phyloP scores from a whole-genome alignment of 2,797 vertebrate genomes.

The Sebastes minor region DNA sequence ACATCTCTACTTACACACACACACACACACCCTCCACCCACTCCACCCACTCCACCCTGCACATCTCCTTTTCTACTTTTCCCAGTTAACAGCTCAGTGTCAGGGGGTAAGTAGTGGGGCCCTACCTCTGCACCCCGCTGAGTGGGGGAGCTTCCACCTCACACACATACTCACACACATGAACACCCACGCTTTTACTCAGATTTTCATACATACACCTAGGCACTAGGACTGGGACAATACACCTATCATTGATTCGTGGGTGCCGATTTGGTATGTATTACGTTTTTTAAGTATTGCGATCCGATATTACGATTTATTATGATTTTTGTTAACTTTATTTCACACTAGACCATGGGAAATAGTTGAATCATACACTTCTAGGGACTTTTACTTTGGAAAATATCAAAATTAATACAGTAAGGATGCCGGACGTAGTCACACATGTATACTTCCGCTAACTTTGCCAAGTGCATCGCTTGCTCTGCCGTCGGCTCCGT shows the following conservation, averaged over 20 bases:
- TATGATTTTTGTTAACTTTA: too few relatives aligned
- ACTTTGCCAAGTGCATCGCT: too few relatives aligned
- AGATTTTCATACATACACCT: neutral
- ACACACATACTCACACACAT: neutral
- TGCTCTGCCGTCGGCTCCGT: too few relatives aligned
- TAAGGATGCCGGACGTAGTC: fast-evolving
- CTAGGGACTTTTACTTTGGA: too few relatives aligned
- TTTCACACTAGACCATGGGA: too few relatives aligned
- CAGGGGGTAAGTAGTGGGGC: slow-evolving; percentile 88
- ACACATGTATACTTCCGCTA: too few relatives aligned
- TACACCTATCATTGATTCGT: too few relatives aligned
- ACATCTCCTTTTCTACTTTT: slow-evolving; percentile 81
- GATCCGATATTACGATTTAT: too few relatives aligned
- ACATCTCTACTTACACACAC: neutral
- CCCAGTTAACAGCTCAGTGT: slow-evolving; percentile 87
- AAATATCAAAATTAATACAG: too few relatives aligned
- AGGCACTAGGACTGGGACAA: neutral
- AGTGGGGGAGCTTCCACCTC: slow-evolving; percentile 44
- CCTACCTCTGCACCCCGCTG: slow-evolving; percentile 68
- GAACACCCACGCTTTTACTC: neutral
- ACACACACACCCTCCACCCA: neutral
- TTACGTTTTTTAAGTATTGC: too few relatives aligned
- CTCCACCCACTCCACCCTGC: slow-evolving; percentile 29
- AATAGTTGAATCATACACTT: too few relatives aligned
- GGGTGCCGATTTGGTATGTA: too few relatives aligned